Percentiles rank a stretch among this genome's conserved stretches.
Conservation (phyloP, 53 echinoderm and acorn worm genomes). For the Henricia sp. region DNA sequence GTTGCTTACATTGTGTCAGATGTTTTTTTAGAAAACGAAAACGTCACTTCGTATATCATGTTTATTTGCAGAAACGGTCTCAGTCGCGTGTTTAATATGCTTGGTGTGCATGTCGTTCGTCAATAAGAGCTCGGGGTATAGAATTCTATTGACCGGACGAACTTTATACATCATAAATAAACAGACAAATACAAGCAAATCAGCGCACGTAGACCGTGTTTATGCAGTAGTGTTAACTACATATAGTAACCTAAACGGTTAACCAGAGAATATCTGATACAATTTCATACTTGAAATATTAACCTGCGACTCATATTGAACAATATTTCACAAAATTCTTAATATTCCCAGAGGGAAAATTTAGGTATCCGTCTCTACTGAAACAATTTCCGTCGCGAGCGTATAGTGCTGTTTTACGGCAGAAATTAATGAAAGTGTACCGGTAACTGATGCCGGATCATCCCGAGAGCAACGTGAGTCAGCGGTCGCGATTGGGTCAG, state of each 20-base stretch:
- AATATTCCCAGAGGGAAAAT: neutral
- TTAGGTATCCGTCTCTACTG: neutral
- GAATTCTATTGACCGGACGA: no score
- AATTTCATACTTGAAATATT: no score
- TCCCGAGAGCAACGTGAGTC: slow-evolving; percentile 35
- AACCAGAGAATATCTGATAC: no score
- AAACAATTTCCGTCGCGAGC: neutral
- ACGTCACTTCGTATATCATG: slow-evolving; percentile 1
- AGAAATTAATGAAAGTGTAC: slow-evolving; percentile 33
- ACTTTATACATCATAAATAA: no score
- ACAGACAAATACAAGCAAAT: no score
- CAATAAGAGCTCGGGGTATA: no score
- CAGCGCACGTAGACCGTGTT: no score
- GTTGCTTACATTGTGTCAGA: neutral
- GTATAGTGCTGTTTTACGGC: slow-evolving; percentile 27
- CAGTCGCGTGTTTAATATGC: neutral
- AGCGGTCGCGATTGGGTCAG: slow-evolving; percentile 34
- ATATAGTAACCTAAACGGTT: no score
- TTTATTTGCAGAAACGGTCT: slow-evolving; percentile 15
- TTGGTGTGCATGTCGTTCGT: no score
- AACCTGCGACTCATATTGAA: no score
- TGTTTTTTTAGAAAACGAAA: slow-evolving; percentile 41
- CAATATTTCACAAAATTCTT: no score
- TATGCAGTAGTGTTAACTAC: no score
- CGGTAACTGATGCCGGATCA: slow-evolving; percentile 12